These are phyloP conservation scores for Steinernema scapterisci DNA, from an alignment of 2,888 invertebrate genomes.

Conservation along the genomic window DNA sequence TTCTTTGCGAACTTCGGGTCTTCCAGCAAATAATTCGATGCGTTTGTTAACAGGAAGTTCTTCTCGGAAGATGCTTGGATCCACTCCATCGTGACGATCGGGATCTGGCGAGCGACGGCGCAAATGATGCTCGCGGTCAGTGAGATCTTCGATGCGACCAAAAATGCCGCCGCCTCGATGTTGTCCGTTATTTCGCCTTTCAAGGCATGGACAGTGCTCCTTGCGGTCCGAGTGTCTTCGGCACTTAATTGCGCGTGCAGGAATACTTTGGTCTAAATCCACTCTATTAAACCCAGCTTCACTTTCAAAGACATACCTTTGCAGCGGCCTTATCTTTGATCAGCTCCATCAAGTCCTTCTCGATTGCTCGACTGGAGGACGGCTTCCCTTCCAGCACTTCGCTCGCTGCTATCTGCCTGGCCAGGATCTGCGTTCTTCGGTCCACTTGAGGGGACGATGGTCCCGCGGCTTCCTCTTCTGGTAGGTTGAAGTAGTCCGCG, in stretches of 20 bases:
- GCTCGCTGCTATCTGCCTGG: no score
- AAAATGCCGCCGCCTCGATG: neutral
- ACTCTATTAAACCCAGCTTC: neutral
- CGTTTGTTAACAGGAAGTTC: neutral
- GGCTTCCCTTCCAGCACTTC: no score
- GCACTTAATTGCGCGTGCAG: neutral
- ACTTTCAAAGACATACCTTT: no score
- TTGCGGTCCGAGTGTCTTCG: neutral
- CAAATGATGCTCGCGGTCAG: neutral
- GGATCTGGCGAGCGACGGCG: neutral
- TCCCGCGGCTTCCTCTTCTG: no score
- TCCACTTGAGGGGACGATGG: no score
- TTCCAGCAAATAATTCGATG: neutral
- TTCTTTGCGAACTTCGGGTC: neutral
- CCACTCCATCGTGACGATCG: constrained; percentile 2
- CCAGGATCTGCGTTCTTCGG: no score
- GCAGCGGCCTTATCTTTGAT: no score
- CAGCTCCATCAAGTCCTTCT: no score
- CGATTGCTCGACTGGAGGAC: no score
- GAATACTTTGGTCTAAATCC: neutral
- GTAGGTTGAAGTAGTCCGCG: neutral
- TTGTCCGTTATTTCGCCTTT: neutral
- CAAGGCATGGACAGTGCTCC: neutral
- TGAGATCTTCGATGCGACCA: neutral
- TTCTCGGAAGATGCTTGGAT: neutral